These are phyloP conservation scores for Cygnus atratus DNA, from an alignment of 2,113 vertebrate species.

Conservation along the genomic window DNA sequence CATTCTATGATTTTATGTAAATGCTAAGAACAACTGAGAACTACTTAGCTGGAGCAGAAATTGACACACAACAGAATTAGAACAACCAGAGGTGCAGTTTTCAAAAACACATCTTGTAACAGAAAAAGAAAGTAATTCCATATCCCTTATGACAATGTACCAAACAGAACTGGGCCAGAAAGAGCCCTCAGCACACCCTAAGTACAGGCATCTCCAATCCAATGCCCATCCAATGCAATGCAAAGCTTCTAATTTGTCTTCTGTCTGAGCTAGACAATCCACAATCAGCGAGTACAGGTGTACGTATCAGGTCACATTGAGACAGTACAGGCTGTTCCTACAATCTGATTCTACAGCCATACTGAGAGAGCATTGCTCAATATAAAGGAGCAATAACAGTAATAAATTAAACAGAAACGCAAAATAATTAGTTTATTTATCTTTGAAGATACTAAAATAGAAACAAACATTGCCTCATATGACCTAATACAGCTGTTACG, in stretches of 20 bases:
- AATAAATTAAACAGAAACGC: neutral
- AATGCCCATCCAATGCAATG: neutral
- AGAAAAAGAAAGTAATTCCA: neutral
- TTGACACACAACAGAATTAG: neutral
- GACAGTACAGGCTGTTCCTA: neutral
- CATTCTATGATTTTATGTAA: neutral
- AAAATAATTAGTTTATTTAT: neutral
- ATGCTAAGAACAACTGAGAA: neutral
- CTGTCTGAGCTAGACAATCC: neutral
- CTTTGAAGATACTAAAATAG: neutral
- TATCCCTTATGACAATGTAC: neutral
- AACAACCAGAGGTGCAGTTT: neutral
- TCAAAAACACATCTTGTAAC: neutral
- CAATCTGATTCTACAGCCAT: neutral
- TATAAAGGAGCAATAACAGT: neutral
- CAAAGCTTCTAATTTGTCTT: neutral
- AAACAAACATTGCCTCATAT: neutral
- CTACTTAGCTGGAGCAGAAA: neutral
- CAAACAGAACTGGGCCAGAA: neutral
- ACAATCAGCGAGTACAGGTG: neutral
- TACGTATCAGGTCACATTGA: neutral
- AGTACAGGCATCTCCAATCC: neutral
- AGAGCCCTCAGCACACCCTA: neutral
- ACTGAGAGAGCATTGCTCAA: neutral
- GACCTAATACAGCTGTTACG: neutral